Base-by-base conservation (phyloP, 2,113 vertebrate genomes). In the Struthidea cinerea region DNA sequence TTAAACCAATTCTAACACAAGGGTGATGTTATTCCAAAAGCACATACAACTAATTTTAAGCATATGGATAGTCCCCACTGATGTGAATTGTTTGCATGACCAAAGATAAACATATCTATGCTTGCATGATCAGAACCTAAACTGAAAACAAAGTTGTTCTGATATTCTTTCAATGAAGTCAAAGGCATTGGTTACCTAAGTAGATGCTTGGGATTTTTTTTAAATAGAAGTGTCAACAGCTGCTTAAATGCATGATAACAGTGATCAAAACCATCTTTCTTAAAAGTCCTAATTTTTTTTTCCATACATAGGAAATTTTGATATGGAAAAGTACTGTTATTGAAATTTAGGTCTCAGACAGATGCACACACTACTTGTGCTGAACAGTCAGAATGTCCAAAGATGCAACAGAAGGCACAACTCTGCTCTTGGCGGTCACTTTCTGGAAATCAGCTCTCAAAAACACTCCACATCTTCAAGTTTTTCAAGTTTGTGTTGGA, bases 291-390 rank as follows among this genome's bases (percentile, higher is more conserved):
- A 0, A 6, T 6, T 26, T 79, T 14, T 80, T 85, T 75, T 70
- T 65, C n/a, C 35, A 46, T 24, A 50, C 0, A 0, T 7, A 41
- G 26, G 17, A 35, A 89, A 79, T 76, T 69, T 46, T 47, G 2
- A 35, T 68, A 47, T 30, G n/a, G n/a, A 69, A 77, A 65, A 47
- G 37, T 4, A 3, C 7, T 46, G 14, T 32, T 64, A 50, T 0
- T 30, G 28, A 69, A 87, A 89, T 60, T 33, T 28, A 75, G 32
- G 24, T 61, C 69, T 63, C 88, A 59, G n/a, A 55, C 4, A 70
- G 57, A 77, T 32, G 41, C n/a, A 84, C 13, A 20, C 3, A 9
- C 16, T 35, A 20, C 17, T 74, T 77, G 41, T 28, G 19, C 41
- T 35, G 22, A 69, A 74, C 1, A 1, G 18, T 28, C 13, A 77